Conservation (phyloP, 1,140 invertebrate species). For the Diabrotica undecimpunctata region DNA sequence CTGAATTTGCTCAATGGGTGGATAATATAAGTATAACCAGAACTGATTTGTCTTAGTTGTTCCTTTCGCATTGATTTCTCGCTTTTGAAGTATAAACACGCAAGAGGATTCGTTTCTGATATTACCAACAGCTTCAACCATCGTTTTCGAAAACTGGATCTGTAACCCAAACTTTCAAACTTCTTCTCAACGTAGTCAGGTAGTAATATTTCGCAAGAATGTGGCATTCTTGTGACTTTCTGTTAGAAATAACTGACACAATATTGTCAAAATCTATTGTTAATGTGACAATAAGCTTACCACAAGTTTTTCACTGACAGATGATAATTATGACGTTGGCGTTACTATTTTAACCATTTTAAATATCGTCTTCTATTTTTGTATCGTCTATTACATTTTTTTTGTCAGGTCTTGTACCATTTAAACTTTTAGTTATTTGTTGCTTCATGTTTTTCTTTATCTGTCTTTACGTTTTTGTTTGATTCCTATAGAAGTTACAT, state of each 20-base stretch:
- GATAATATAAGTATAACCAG: background rate
- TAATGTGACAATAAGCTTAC: too few species aligned
- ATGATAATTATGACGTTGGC: too few species aligned
- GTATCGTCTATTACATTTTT: too few species aligned
- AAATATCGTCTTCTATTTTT: too few species aligned
- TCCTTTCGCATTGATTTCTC: slow-evolving; percentile 5
- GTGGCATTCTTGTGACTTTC: background rate
- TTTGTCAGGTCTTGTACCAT: too few species aligned
- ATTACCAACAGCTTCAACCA: background rate
- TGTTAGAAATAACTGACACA: background rate
- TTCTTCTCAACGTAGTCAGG: background rate
- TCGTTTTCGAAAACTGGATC: background rate
- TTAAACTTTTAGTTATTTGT: too few species aligned
- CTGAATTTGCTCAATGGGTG: slow-evolving; percentile 16
- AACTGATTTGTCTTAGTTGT: slow-evolving; percentile 7
- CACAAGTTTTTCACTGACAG: too few species aligned
- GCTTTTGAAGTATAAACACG: slow-evolving; percentile 8
- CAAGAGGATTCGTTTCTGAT: background rate
- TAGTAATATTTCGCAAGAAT: background rate
- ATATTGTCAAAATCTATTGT: too few species aligned
- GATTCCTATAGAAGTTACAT: too few species aligned
- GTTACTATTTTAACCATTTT: too few species aligned
- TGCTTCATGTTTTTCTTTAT: too few species aligned
- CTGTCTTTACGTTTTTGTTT: too few species aligned
- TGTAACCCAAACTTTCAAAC: background rate